Evolutionary conservation across 2,113 vertebrate species (phyloP).

Genomic region (Damaliscus lunatus): DNA sequence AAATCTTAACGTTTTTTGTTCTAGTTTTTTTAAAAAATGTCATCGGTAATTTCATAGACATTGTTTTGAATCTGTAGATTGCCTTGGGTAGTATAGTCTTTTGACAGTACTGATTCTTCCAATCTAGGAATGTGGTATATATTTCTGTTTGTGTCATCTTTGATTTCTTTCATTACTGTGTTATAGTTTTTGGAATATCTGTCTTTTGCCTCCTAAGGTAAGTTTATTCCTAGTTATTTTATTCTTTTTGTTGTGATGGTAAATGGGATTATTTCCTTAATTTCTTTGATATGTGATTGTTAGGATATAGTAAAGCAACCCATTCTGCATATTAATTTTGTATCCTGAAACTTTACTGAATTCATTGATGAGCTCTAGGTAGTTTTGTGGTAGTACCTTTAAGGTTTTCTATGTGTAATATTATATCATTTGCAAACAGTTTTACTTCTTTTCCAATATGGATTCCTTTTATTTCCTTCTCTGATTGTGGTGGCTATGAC

Average conservation of each 20-base stretch:
- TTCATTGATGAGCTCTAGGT: background rate
- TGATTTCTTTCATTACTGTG: background rate
- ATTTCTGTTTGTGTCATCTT: background rate
- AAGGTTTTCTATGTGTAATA: background rate
- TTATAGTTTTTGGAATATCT: background rate
- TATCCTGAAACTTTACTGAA: background rate
- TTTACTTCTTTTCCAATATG: background rate
- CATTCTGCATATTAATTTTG: background rate
- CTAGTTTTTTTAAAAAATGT: background rate
- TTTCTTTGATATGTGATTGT: background rate
- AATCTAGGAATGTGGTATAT: background rate
- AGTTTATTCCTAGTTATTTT: background rate
- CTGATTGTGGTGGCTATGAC: background rate
- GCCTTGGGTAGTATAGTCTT: background rate
- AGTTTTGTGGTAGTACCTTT: background rate
- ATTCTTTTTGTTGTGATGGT: background rate
- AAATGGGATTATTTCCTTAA: background rate
- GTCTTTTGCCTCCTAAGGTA: background rate
- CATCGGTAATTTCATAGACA: background rate
- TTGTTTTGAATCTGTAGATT: background rate
- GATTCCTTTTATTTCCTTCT: background rate
- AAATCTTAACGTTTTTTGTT: background rate
- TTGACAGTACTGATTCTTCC: background rate
- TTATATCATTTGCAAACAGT: background rate
- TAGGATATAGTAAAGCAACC: background rate